Percentiles rank a stretch among this genome's conserved stretches.
Evolutionary conservation across 2,797 vertebrate genomes (phyloP).

Genomic region (Aselliscus stoliczkanus): DNA sequence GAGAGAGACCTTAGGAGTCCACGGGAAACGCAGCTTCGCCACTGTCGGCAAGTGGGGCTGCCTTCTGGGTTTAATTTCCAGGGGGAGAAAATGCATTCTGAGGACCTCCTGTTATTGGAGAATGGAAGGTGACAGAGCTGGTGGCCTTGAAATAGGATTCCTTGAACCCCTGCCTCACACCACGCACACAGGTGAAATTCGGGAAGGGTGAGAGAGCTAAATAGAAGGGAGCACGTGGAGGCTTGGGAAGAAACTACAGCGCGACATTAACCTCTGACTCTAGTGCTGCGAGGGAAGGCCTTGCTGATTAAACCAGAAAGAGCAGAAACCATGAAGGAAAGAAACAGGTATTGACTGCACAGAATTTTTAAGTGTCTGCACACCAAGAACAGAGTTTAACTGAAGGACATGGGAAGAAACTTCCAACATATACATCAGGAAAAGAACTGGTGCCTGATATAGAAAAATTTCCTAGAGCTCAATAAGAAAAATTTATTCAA

Average conservation of each 20-base stretch:
- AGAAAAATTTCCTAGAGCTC: background rate
- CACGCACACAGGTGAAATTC: background rate
- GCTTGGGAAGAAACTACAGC: background rate
- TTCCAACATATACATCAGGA: no score
- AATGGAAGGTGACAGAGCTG: fast-evolving
- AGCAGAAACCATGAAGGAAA: background rate
- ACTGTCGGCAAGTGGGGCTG: background rate
- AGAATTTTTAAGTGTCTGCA: background rate
- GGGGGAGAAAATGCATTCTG: background rate
- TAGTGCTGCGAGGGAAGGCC: background rate
- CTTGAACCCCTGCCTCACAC: background rate
- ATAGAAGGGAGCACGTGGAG: fast-evolving
- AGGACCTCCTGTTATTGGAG: background rate
- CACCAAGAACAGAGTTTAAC: background rate
- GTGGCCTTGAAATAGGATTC: background rate
- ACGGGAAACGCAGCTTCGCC: background rate
- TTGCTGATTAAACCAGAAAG: background rate
- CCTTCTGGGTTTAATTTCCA: background rate
- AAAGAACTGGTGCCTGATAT: background rate
- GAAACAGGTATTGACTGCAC: background rate
- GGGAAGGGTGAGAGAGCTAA: background rate
- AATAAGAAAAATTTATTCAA: background rate
- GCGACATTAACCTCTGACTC: background rate
- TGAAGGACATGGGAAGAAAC: background rate
- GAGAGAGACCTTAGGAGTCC: background rate